phyloP scores from a whole-genome alignment of 2,888 invertebrate species.

The Orthosia incerta region DNA sequence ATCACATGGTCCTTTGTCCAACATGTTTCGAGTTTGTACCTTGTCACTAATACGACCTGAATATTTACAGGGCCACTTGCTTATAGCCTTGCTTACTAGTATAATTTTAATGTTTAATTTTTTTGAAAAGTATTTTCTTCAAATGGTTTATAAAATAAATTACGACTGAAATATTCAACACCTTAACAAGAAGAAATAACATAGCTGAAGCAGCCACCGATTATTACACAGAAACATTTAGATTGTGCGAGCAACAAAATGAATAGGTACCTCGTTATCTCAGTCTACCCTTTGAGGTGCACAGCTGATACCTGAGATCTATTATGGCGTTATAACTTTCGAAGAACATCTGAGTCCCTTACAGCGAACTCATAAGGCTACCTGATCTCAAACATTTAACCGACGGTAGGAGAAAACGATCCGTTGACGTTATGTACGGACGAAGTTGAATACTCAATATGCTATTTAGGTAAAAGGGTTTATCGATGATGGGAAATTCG shows the following conservation, averaged over 20 bases:
- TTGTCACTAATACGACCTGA: slow-evolving; percentile 9
- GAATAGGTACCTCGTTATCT: slow-evolving; percentile 71
- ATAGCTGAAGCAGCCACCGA: slow-evolving; percentile 6
- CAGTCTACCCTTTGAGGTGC: slow-evolving; percentile 62
- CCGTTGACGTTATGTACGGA: slow-evolving; percentile 72
- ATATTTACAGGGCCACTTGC: background rate
- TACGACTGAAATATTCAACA: background rate
- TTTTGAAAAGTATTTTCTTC: background rate
- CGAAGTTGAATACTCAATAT: slow-evolving; percentile 80
- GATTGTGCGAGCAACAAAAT: slow-evolving; percentile 47
- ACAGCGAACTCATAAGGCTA: slow-evolving; percentile 60
- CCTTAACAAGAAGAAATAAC: background rate
- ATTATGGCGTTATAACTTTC: slow-evolving; percentile 73
- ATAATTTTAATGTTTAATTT: background rate
- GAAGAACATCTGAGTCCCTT: slow-evolving; percentile 72
- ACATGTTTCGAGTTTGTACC: slow-evolving; percentile 18
- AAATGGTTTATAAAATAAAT: background rate
- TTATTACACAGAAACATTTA: slow-evolving; percentile 30
- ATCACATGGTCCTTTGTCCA: slow-evolving; percentile 9
- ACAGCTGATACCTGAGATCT: slow-evolving; percentile 70
- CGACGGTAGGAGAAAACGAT: slow-evolving; percentile 53
- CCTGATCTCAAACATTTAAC: slow-evolving; percentile 67
- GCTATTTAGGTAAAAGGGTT: slow-evolving; percentile 87
- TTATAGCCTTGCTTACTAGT: background rate
- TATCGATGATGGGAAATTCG: slow-evolving; percentile 81